Base-by-base conservation (phyloP, 2,888 invertebrate genomes). In the Tetropium fuscum region DNA sequence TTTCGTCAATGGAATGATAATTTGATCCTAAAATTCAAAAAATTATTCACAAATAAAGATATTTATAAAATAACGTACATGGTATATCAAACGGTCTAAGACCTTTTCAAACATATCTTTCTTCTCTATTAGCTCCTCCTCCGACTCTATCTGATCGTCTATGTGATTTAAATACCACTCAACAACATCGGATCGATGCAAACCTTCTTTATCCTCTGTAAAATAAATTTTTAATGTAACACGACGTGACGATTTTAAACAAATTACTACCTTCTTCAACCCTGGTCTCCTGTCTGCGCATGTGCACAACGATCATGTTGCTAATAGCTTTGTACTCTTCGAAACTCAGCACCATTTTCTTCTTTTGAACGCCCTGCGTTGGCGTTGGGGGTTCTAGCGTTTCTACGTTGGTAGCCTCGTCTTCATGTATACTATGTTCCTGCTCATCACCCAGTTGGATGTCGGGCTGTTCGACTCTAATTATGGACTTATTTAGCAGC, bases 391-490 rank as follows among this genome's bases (percentile, higher is more conserved):
- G n/a, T 19, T 63, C 62, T 4, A 74, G 76, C 71, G 78, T 78
- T 7, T 73, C 69, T 1, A 76, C 74, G 3, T 86, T 84, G 10
- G 48, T 57, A 15, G 30, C 25, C 30, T 88, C 86, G 1, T 87
- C 86, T 22, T 68, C 67, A 16, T 58, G 59, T 3, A 60, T 27
- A 6, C 47, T 34, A 56, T 86, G 78, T 34, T 84, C 83, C 8
- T 88, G 88, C 27, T 94, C 93, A 59, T 94, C 95, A 49, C 94
- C 94, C 63, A 98, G 83, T 78, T 95, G 92, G 48, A 99, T 95
- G 78, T 99, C 98, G 0, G 98, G 98, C 75, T 98, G 97, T 75
- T 98, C 98, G 11, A 99, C 97, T 30, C 98, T 88, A 68, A 98
- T 95, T 65, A 98, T 97, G 0, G 97, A 97, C 77, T 97, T 97